Base-by-base conservation (phyloP, 2,888 invertebrate genomes). In the Epirrita christyi region DNA sequence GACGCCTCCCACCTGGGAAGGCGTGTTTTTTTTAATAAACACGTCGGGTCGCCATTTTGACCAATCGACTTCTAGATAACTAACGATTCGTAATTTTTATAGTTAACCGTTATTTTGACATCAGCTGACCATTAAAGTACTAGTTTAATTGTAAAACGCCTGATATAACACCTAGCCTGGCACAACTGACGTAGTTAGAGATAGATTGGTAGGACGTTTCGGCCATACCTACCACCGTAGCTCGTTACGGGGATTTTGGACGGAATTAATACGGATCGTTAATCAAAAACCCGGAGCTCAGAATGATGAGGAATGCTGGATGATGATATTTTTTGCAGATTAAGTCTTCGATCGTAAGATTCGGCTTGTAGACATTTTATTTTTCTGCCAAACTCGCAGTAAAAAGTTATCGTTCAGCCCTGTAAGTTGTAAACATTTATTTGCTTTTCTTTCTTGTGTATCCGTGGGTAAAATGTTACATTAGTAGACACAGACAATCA, bases 201-300 rank as follows among this genome's bases (percentile, higher is more conserved):
- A 51, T 43, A 51, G 36, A 43, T 70, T 66, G 68, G 71, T 68
- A 74, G 71, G 15, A 36, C 21, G 50, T 41, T 50, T 49, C 40
- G 21, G 50, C 9, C 42, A 49, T 9, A 49, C 50, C 50, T 11
- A 7, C 41, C 67, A 68, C 41, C 67, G 69, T 61, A 65, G 71
- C 78, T 84, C 83, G 82, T 85, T 83, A 83, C 78, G 72, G 71
- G 74, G 77, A 82, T 81, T 85, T 83, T 72, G 78, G 78, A 73
- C 70, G 74, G 83, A 84, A 87, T 86, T 86, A 86, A 87, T 87
- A 81, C 63, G 75, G 81, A 81, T 85, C 83, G 82, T 86, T 86
- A 83, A 85, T 86, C 86, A 86, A 86, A 85, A 76, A 80, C 76
- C 75, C 78, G 76, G 75, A 80, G 74, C 76, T 78, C 68, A 66